These are phyloP conservation scores for Aulostomus chinensis DNA, from an alignment of 2,797 vertebrate genomes.

Conservation along the genomic window DNA sequence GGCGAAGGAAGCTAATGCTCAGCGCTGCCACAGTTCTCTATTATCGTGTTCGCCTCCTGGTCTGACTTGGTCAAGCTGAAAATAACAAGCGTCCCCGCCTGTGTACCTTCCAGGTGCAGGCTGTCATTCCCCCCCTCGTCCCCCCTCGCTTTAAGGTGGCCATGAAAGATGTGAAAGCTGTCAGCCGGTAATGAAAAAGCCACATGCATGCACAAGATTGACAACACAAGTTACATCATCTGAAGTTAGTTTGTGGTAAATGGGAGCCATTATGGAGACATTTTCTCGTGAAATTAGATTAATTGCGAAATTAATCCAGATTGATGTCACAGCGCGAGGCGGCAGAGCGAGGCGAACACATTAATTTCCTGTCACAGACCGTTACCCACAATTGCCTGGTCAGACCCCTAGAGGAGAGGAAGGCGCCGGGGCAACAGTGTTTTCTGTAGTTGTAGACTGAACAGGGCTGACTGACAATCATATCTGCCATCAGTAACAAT, in stretches of 20 bases:
- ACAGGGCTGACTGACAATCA: constrained; percentile 48
- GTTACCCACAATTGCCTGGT: constrained; percentile 55
- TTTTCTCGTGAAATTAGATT: constrained; percentile 60
- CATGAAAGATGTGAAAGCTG: too few species aligned
- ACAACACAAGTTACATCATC: too few species aligned
- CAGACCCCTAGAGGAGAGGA: constrained; percentile 29
- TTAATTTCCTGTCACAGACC: constrained; percentile 63
- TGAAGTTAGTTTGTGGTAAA: constrained; percentile 8
- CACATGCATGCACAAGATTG: too few species aligned
- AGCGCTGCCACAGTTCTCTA: too few species aligned
- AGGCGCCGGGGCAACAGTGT: constrained; percentile 10
- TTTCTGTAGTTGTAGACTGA: constrained; percentile 37
- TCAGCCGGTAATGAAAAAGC: too few species aligned
- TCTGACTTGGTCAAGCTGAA: neutral
- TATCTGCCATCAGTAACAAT: constrained; percentile 53
- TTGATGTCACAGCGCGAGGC: constrained; percentile 44
- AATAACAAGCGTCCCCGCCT: neutral
- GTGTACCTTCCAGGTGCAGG: too few species aligned
- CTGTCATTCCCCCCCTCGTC: too few species aligned
- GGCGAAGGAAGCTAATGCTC: too few species aligned
- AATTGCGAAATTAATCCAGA: constrained; percentile 63
- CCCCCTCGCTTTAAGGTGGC: too few species aligned
- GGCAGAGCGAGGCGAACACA: constrained; percentile 34
- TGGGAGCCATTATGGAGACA: constrained; percentile 50
- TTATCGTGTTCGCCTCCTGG: neutral